Conservation (phyloP, 2,797 vertebrate genomes). For the Lagocephalus sceleratus region DNA sequence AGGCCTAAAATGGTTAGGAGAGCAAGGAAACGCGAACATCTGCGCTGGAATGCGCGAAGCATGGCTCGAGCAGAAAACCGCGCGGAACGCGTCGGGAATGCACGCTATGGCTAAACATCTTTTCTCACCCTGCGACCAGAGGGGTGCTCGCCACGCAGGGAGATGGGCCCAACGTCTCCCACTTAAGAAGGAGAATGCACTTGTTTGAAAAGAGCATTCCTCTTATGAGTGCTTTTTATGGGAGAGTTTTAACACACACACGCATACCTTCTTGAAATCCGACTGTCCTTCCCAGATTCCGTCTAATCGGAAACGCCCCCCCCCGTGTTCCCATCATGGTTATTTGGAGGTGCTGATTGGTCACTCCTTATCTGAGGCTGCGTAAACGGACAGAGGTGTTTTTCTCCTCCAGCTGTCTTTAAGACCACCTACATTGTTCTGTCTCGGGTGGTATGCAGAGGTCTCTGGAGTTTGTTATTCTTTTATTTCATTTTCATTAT, state of each 20-base stretch:
- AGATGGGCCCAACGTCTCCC: slow-evolving; percentile 44
- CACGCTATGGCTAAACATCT: slow-evolving; percentile 67
- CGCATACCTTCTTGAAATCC: slow-evolving; percentile 42
- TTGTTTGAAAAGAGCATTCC: slow-evolving; percentile 76
- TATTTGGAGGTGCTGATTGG: slow-evolving; percentile 25
- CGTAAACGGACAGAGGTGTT: slow-evolving; percentile 46
- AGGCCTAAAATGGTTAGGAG: slow-evolving; percentile 42
- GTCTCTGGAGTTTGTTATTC: slow-evolving; percentile 38
- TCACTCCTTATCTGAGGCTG: slow-evolving; percentile 49
- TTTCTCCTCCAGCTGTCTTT: slow-evolving; percentile 33
- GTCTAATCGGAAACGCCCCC: slow-evolving; percentile 26
- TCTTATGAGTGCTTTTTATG: slow-evolving; percentile 66
- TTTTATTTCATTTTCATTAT: slow-evolving; percentile 19
- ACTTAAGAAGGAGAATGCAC: slow-evolving; percentile 62
- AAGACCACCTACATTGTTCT: slow-evolving; percentile 56
- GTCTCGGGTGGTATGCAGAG: slow-evolving; percentile 16
- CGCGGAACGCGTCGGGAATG: slow-evolving; percentile 63
- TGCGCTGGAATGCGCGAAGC: slow-evolving; percentile 25
- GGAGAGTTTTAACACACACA: slow-evolving; percentile 53
- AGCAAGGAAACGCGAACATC: slow-evolving; percentile 23
- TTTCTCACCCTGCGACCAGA: slow-evolving; percentile 46
- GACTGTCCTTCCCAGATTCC: slow-evolving; percentile 30
- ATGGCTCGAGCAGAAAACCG: slow-evolving; percentile 46
- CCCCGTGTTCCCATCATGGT: slow-evolving; percentile 24
- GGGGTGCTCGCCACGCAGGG: slow-evolving; percentile 33